Conservation (phyloP, 2,888 invertebrate species). For the Torymus auratus region DNA sequence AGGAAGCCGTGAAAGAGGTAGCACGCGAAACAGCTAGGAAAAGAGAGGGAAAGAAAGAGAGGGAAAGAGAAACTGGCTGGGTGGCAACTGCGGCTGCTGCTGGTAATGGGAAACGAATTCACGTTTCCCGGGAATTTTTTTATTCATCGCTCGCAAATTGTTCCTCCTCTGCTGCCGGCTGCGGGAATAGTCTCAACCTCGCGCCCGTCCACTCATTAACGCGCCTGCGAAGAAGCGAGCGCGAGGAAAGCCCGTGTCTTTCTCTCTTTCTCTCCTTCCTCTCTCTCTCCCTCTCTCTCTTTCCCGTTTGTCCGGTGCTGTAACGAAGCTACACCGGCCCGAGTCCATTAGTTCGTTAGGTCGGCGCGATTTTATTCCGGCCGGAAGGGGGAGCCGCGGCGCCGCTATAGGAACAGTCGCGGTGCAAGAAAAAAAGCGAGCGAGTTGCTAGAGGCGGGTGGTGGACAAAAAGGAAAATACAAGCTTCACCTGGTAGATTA, state of each 20-base stretch:
- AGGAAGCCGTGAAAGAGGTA: neutral
- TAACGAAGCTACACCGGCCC: conserved; percentile 38
- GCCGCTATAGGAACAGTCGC: neutral
- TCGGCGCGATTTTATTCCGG: conserved; percentile 59
- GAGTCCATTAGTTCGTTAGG: conserved; percentile 64
- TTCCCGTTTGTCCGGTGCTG: neutral
- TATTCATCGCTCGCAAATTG: conserved; percentile 68
- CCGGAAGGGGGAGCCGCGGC: conserved; percentile 4
- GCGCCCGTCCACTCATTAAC: conserved; percentile 36
- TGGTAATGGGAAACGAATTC: conserved; percentile 61
- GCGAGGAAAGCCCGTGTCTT: neutral
- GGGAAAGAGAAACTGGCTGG: neutral
- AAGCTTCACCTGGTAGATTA: conserved; percentile 34
- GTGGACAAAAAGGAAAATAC: conserved; percentile 10
- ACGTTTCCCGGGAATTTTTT: conserved; percentile 61
- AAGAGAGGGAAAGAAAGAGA: no score
- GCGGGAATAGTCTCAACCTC: conserved; percentile 20
- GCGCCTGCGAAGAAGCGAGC: conserved; percentile 18
- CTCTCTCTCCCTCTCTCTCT: neutral
- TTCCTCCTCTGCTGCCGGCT: conserved; percentile 45
- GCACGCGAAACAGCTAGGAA: neutral
- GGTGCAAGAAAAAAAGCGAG: conserved; percentile 7
- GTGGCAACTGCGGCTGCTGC: neutral
- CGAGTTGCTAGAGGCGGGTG: no score
- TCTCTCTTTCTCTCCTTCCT: no score